These are phyloP conservation scores for Chromis chromis DNA, from an alignment of 2,797 vertebrate species.

Conservation along the genomic window DNA sequence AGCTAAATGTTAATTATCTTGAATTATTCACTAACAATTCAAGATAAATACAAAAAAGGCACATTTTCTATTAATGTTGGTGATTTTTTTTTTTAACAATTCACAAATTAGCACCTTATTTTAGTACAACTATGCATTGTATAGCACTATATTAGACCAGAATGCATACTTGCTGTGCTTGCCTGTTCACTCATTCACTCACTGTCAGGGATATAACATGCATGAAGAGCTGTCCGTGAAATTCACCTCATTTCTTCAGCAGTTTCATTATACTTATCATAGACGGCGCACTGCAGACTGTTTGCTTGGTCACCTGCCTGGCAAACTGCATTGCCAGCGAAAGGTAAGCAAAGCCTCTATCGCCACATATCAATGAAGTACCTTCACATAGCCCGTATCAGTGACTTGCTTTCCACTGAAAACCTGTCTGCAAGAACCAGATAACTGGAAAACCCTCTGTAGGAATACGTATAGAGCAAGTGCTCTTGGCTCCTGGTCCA, in stretches of 20 bases:
- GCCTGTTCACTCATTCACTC: slow-evolving; percentile 24
- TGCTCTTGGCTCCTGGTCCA: slow-evolving; percentile 35
- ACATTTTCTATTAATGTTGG: background rate
- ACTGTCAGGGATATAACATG: slow-evolving; percentile 17
- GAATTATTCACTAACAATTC: background rate
- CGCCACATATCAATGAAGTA: slow-evolving; percentile 67
- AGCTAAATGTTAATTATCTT: too few relatives aligned
- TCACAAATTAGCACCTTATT: background rate
- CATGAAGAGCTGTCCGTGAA: slow-evolving; percentile 47
- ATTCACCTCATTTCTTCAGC: slow-evolving; percentile 54
- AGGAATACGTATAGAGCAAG: slow-evolving; percentile 47
- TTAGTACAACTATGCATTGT: background rate
- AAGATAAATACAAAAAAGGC: background rate
- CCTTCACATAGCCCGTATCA: slow-evolving; percentile 61
- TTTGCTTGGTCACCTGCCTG: slow-evolving; percentile 63
- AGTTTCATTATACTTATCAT: slow-evolving; percentile 69
- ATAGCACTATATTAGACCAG: background rate
- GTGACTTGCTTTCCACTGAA: slow-evolving; percentile 58
- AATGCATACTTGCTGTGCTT: slow-evolving; percentile 2
- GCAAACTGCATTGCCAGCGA: slow-evolving; percentile 66
- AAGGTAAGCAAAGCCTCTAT: slow-evolving; percentile 64
- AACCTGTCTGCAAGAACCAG: slow-evolving; percentile 69
- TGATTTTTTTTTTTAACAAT: background rate
- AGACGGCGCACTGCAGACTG: slow-evolving; percentile 44
- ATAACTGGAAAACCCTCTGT: slow-evolving; percentile 59